Conservation (phyloP, 2,113 vertebrate genomes). For the Bubo blakistoni region DNA sequence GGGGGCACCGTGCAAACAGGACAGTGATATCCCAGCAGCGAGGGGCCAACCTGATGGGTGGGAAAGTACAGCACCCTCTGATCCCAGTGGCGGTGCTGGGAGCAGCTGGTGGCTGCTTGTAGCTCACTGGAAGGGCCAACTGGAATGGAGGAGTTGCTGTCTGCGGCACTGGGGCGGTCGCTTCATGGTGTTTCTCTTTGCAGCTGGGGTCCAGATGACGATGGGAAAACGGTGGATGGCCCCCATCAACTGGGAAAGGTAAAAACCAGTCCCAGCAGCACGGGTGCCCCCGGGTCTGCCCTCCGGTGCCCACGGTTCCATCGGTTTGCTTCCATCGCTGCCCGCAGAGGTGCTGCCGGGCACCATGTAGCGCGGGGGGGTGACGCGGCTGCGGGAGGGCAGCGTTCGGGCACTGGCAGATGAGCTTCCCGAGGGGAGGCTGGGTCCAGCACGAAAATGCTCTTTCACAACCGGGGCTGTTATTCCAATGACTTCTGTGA, state of each 20-base stretch:
- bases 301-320: background rate
- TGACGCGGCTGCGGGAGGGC: background rate
- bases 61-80: background rate
- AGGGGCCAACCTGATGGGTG: background rate
- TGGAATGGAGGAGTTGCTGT: background rate
- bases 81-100: background rate
- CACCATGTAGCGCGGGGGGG: background rate
- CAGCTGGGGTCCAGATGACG: slow-evolving; percentile 98
- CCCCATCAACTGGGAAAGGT: slow-evolving; percentile 97
- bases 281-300: background rate
- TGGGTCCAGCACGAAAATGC: background rate
- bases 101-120: background rate
- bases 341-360: background rate
- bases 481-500: background rate
- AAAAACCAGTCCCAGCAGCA: background rate
- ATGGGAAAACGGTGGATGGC: slow-evolving; percentile 93
- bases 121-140: rapidly evolving
- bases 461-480: rapidly evolving
- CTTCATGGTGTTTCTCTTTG: background rate
- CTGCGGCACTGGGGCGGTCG: background rate
- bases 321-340: background rate
- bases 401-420: background rate
- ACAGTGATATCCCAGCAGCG: background rate
- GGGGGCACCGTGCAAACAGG: background rate
- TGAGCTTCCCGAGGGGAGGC: background rate